Evolutionary conservation across 2,113 vertebrate genomes (phyloP).

Genomic region (Alectura lathami): DNA sequence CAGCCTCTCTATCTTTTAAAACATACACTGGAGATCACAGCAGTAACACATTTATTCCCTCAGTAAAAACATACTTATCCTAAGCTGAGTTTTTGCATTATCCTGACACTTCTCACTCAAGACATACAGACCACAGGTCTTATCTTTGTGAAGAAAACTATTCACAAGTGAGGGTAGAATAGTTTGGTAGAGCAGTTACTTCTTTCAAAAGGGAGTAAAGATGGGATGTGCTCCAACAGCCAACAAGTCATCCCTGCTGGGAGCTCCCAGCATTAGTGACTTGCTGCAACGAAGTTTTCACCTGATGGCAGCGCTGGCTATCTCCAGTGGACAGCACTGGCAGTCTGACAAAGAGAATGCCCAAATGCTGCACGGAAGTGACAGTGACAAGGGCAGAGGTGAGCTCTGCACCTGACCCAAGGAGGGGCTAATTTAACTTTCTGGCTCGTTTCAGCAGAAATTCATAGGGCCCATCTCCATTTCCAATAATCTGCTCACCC

Average conservation of each 20-base stretch:
- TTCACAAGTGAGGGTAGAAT: neutral
- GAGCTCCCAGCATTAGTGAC: neutral
- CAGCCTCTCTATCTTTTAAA: neutral
- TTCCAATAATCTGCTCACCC: neutral
- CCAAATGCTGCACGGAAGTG: neutral
- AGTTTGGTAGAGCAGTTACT: neutral
- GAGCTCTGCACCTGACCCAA: neutral
- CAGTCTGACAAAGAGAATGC: neutral
- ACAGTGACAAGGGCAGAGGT: neutral
- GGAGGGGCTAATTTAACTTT: neutral
- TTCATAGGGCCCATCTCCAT: neutral
- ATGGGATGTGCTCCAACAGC: neutral
- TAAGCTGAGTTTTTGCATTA: neutral
- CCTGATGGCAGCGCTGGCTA: neutral
- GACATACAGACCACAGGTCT: neutral
- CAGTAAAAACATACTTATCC: neutral
- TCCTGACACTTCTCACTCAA: neutral
- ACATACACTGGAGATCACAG: neutral
- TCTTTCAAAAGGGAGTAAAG: neutral
- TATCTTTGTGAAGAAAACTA: neutral
- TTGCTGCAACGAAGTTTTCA: neutral
- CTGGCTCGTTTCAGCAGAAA: neutral
- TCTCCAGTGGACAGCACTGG: neutral
- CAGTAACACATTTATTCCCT: neutral
- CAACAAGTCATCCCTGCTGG: accelerated